Evolutionary conservation across 2,888 invertebrate genomes (phyloP).

Genomic region (Stenodera caucasica): DNA sequence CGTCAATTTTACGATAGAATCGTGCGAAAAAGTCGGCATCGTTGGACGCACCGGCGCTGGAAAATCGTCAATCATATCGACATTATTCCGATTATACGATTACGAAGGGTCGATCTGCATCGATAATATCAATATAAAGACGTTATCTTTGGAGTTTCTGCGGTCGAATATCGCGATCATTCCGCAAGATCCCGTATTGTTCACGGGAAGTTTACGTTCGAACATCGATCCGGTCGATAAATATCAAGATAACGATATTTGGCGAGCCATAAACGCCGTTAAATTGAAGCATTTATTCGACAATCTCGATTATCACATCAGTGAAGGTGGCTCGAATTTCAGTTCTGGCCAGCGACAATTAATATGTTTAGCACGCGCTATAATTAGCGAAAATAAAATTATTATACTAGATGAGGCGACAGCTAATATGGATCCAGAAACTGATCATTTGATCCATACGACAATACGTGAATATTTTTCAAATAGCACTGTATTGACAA

Average conservation of each 20-base stretch:
- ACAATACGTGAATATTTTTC: conserved; percentile 59
- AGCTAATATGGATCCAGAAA: conserved; percentile 60
- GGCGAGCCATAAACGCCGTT: conserved; percentile 83
- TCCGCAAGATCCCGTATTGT: conserved; percentile 67
- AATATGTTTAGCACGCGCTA: conserved; percentile 61
- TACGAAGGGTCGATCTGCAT: conserved; percentile 62
- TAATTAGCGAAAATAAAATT: conserved; percentile 58
- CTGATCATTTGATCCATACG: conserved; percentile 60
- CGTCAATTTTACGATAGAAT: conserved; percentile 54
- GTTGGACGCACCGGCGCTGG: conserved; percentile 85
- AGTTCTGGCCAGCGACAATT: conserved; percentile 62
- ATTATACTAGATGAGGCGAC: conserved; percentile 63
- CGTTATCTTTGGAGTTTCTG: conserved; percentile 58
- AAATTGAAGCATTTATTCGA: conserved; percentile 66
- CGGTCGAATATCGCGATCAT: conserved; percentile 62
- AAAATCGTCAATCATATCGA: conserved; percentile 69
- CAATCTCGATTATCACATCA: too few relatives aligned
- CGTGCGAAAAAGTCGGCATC: conserved; percentile 71
- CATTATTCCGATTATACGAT: conserved; percentile 68
- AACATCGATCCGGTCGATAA: conserved; percentile 90
- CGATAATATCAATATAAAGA: conserved; percentile 61
- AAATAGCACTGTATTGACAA: conserved; percentile 60
- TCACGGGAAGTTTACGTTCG: conserved; percentile 83
- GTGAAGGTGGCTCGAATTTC: conserved; percentile 12
- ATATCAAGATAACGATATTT: conserved; percentile 75